Evolutionary conservation across 2,113 vertebrate species (phyloP), one percentile per base, ranked within the genome.

Genomic region (Corynorhinus townsendii): DNA sequence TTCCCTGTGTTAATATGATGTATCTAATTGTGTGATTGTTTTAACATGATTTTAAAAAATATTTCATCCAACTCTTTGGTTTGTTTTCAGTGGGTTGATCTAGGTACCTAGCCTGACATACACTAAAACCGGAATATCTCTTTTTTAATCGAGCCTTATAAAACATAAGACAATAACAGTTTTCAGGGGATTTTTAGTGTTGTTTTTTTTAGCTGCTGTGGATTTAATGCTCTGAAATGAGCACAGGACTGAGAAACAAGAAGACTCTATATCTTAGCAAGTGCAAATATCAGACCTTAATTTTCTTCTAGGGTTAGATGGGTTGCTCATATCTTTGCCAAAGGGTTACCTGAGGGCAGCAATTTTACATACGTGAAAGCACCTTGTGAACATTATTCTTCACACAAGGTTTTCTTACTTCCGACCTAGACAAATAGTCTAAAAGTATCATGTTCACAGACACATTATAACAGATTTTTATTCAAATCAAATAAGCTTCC

Each of bases 161-260:
- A 72, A 35, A 77, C 64, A 14, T 35, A 24, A 20, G 38, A 40
- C 45, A 19, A 40, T 45, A 19, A 69, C 2, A 66, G 3, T 79
- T 89, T 86, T 72, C 24, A 56, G 33, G 20, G 4, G 4, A 28
- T 87, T 47, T 71, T 62, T 73, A 73, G 38, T 72, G 56, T 59
- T 59, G 22, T 17, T 68, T 11, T 47, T 68, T 59, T 64, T 40
- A 59, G 35, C 26, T 35, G 9, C 24, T n/a, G 80, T 90, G 12
- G 33, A 80, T 90, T 79, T 69, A n/a, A 15, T 86, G 47, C 30
- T 54, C 94, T 85, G 75, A 91, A 94, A 86, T 28, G 43, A 90
- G 8, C 40, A 91, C 1, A 88, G 11, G 30, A 75, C 28, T 84
- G 24, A 88, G n/a, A 79, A 88, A 73, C 8, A 43, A 16, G 71